Percentiles rank a stretch among this genome's conserved stretches.
Conservation (phyloP, 2,888 invertebrate species). For the Opisthograptis luteolata region DNA sequence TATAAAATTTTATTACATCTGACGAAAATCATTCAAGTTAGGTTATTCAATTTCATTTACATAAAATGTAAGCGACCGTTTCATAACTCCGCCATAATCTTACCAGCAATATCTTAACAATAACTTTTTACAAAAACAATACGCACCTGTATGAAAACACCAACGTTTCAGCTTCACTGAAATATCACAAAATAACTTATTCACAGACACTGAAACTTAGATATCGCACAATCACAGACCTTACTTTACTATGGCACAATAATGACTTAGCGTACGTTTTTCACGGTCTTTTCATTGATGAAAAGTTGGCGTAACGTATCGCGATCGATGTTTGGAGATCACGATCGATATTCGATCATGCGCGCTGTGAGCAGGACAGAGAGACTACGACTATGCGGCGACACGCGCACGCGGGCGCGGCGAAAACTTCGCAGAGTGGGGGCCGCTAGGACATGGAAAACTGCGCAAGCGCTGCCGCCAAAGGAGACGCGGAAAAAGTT, state of each 20-base stretch:
- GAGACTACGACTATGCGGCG: constrained; percentile 61
- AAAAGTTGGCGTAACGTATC: constrained; percentile 70
- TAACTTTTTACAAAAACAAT: constrained; percentile 23
- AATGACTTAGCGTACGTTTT: constrained; percentile 35
- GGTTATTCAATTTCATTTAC: constrained; percentile 14
- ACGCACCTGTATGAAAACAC: constrained; percentile 25
- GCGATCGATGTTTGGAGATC: constrained; percentile 41
- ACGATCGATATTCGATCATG: constrained; percentile 62
- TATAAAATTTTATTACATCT: constrained; percentile 32
- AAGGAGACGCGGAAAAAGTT: constrained; percentile 7
- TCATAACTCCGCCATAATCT: constrained; percentile 3
- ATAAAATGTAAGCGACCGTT: constrained; percentile 19
- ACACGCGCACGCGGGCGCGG: constrained; percentile 39
- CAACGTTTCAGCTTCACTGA: constrained; percentile 17
- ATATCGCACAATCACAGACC: constrained; percentile 17
- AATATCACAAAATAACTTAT: constrained; percentile 15
- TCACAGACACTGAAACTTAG: constrained; percentile 20
- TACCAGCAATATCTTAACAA: neutral
- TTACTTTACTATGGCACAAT: constrained; percentile 19
- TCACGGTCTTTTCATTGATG: constrained; percentile 75
- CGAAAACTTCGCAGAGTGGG: constrained; percentile 66
- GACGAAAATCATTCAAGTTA: constrained; percentile 28
- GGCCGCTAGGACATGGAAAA: constrained; percentile 69
- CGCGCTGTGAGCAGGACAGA: constrained; percentile 66
- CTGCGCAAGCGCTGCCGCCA: constrained; percentile 62